Conservation (phyloP, 1,140 invertebrate species). For the Platyscapa corneri region DNA sequence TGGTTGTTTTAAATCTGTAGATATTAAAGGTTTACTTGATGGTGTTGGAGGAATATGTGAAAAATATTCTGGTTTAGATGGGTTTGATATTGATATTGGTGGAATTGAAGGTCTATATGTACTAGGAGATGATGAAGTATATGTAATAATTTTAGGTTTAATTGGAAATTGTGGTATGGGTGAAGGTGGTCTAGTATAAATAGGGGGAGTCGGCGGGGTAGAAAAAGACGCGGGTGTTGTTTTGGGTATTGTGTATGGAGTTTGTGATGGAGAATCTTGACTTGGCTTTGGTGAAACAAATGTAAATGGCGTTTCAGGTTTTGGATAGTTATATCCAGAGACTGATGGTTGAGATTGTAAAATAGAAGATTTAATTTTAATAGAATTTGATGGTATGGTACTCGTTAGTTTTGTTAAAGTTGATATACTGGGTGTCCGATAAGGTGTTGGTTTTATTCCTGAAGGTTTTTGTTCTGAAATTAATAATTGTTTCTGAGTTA, state of each 20-base stretch:
- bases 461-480: too few relatives aligned
- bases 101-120: neutral
- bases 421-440: slow-evolving; percentile 41
- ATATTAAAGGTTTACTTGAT: neutral
- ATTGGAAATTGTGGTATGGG: neutral
- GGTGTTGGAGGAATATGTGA: slow-evolving; percentile 39
- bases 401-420: neutral
- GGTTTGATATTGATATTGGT: too few relatives aligned
- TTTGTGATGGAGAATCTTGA: neutral
- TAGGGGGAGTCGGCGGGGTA: slow-evolving; percentile 10
- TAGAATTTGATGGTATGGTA: slow-evolving; percentile 16
- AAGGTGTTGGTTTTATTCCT: slow-evolving; percentile 38
- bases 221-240: slow-evolving; percentile 30
- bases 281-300: neutral
- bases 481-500: too few relatives aligned
- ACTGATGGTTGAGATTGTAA: slow-evolving; percentile 29
- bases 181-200: neutral
- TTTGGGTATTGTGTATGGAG: slow-evolving; percentile 21
- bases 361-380: slow-evolving; percentile 27
- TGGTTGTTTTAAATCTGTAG: neutral
- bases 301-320: slow-evolving; percentile 17
- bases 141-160: neutral
- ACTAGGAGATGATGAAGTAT: neutral
- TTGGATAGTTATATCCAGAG: slow-evolving; percentile 47
- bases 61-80: neutral